These are phyloP conservation scores for Accipiter virgatus DNA, from an alignment of 2,113 vertebrate species.

Conservation along the genomic window DNA sequence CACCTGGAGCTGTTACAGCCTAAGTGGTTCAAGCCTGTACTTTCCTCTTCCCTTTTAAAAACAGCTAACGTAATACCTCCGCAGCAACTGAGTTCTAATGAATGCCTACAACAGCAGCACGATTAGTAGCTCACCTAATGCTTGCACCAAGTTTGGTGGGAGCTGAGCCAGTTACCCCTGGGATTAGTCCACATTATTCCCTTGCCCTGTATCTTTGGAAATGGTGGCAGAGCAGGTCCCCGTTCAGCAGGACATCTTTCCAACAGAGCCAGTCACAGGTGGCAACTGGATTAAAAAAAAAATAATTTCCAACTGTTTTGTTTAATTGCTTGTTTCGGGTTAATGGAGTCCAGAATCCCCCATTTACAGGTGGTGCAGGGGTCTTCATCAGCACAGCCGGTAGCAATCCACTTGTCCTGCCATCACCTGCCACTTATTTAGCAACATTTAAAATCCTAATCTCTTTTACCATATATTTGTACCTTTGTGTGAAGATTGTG, in stretches of 20 bases:
- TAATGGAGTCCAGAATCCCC: background rate
- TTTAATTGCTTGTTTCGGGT: background rate
- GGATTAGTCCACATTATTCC: background rate
- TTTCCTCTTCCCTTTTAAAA: background rate
- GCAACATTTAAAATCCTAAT: background rate
- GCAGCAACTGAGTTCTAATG: background rate
- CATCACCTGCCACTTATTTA: background rate
- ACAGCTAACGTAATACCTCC: background rate
- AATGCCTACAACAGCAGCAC: background rate
- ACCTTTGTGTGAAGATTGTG: background rate
- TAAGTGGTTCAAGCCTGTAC: background rate
- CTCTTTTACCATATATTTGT: background rate
- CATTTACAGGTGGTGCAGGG: background rate
- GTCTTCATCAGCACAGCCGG: background rate
- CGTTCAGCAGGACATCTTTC: background rate
- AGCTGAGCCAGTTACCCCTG: background rate
- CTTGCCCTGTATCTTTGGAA: background rate
- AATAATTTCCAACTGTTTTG: background rate
- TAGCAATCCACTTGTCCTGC: background rate
- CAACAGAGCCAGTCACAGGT: background rate
- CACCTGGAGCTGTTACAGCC: constrained; percentile 15
- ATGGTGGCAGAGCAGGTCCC: background rate
- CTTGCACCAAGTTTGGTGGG: background rate
- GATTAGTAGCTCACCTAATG: background rate
- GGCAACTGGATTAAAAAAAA: background rate